Conservation (phyloP, 2,888 invertebrate genomes). For the Heliconius ethilla region DNA sequence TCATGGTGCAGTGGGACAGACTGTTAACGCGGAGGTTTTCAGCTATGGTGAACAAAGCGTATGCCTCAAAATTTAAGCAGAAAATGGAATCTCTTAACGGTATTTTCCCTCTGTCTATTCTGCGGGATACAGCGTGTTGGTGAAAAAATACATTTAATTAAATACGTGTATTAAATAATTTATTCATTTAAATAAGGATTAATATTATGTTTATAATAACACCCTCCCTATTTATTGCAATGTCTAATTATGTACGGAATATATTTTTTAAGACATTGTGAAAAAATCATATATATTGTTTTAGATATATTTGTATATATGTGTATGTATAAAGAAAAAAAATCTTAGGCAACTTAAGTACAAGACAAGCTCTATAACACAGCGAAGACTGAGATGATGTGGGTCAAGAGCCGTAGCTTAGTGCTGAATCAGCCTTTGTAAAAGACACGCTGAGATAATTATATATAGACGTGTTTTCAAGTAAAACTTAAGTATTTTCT, state of each 20-base stretch:
- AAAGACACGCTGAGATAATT: conserved; percentile 10
- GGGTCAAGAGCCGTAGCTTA: conserved; percentile 27
- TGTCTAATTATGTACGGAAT: too few species aligned
- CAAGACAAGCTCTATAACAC: conserved; percentile 17
- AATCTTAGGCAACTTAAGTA: conserved; percentile 4
- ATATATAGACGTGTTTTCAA: conserved; percentile 7
- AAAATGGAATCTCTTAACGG: too few species aligned
- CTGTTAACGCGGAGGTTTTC: neutral
- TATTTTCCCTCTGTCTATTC: neutral
- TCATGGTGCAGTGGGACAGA: too few species aligned
- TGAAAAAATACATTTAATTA: neutral
- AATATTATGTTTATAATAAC: too few species aligned
- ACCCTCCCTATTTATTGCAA: too few species aligned
- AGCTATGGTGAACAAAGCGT: neutral
- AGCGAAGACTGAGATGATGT: conserved; percentile 14
- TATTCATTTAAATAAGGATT: neutral
- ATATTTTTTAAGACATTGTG: too few species aligned
- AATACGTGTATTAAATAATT: neutral
- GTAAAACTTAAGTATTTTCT: conserved; percentile 1
- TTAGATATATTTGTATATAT: neutral
- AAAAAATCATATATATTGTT: neutral
- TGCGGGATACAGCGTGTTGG: neutral
- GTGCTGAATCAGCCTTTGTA: conserved; percentile 14
- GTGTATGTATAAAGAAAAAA: neutral
- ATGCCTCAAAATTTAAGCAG: neutral